phyloP scores from a whole-genome alignment of 1,140 invertebrate genomes.

The Lordiphosa mommai region DNA sequence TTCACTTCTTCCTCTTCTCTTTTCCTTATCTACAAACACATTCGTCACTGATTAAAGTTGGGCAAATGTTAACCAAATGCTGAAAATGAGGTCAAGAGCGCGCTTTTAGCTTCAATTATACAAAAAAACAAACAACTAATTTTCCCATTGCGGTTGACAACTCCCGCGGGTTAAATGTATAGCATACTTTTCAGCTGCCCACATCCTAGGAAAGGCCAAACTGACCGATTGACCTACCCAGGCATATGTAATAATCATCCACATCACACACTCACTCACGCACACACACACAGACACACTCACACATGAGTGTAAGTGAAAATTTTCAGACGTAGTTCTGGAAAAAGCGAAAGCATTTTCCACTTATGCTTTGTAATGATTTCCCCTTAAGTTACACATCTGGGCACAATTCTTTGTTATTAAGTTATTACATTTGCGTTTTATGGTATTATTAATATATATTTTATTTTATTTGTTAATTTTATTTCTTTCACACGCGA shows the following conservation, averaged over 20 bases:
- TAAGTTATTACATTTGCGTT: slow-evolving; percentile 13
- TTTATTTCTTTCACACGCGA: slow-evolving; percentile 50
- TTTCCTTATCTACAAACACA: slow-evolving; percentile 6
- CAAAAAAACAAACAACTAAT: slow-evolving; percentile 39
- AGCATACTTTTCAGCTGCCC: slow-evolving; percentile 33
- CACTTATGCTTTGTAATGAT: not conserved
- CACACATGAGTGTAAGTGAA: slow-evolving; percentile 40
- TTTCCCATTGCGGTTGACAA: slow-evolving; percentile 46
- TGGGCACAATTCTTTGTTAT: not conserved
- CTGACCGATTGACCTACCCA: slow-evolving; percentile 74
- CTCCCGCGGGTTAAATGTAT: slow-evolving; percentile 39
- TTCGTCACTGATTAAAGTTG: slow-evolving; percentile 41
- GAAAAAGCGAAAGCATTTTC: slow-evolving; percentile 54
- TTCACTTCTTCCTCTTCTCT: slow-evolving; percentile 32
- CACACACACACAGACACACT: slow-evolving; percentile 15
- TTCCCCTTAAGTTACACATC: not conserved
- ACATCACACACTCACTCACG: slow-evolving; percentile 8
- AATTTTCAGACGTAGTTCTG: slow-evolving; percentile 49
- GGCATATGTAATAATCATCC: slow-evolving; percentile 65
- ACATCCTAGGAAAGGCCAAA: slow-evolving; percentile 27
- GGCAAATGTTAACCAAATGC: slow-evolving; percentile 4
- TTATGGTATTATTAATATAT: not conserved
- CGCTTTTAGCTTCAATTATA: slow-evolving; percentile 19
- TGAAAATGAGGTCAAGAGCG: slow-evolving; percentile 63
- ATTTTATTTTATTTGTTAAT: slow-evolving; percentile 29